Evolutionary conservation across 2,888 invertebrate species (phyloP).

Genomic region (Zhuqinia jingwanae): DNA sequence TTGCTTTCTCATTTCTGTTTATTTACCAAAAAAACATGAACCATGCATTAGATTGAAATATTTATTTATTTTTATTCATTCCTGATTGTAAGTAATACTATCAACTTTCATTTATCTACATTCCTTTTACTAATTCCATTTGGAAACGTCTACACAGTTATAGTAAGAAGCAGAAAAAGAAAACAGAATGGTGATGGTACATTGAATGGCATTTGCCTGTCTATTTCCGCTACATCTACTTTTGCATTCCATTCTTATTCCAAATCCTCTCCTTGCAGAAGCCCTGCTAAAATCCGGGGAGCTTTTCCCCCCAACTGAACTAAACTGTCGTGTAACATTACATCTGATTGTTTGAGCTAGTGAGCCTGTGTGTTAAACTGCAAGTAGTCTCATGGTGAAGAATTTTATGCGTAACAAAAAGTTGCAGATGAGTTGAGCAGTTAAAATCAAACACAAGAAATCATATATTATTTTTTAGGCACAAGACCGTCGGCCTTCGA

Average conservation of each 20-base stretch:
- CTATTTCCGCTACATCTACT: background rate
- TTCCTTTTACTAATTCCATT: background rate
- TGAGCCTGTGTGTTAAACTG: slow-evolving; percentile 23
- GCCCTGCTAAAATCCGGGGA: background rate
- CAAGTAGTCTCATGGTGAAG: too few relatives aligned
- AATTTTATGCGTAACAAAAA: slow-evolving; percentile 61
- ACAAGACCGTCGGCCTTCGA: too few relatives aligned
- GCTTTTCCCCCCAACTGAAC: background rate
- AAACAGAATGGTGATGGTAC: background rate
- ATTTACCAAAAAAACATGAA: too few relatives aligned
- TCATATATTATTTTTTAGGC: background rate
- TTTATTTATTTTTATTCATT: background rate
- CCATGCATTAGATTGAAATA: background rate
- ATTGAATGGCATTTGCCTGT: background rate
- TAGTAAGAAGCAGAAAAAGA: background rate
- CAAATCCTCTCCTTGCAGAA: background rate
- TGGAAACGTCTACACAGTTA: background rate
- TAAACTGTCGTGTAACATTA: background rate
- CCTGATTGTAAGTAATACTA: background rate
- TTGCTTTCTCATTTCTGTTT: too few relatives aligned
- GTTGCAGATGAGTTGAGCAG: slow-evolving; percentile 14
- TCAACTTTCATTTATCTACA: slow-evolving; percentile 7
- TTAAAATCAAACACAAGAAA: slow-evolving; percentile 57
- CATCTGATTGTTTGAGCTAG: background rate
- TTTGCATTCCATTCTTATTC: background rate